Conservation (phyloP, 2,113 vertebrate genomes). For the Ceratotherium simum region DNA sequence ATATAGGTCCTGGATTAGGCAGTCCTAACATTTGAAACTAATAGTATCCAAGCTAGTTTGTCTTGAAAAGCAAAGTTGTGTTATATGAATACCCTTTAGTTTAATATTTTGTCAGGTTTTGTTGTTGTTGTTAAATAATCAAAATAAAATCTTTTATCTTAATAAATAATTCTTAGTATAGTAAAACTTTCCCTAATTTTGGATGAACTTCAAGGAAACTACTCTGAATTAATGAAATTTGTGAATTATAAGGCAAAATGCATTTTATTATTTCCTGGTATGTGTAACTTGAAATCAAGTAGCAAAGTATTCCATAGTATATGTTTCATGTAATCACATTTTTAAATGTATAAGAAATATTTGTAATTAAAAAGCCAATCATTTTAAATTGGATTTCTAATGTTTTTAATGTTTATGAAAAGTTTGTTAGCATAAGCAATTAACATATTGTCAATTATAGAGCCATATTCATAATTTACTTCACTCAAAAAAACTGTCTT, state of each 20-base stretch:
- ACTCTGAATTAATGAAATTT: constrained; percentile 52
- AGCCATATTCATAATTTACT: neutral
- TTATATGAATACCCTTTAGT: constrained; percentile 1
- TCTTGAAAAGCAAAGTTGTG: constrained; percentile 42
- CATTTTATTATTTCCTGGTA: constrained; percentile 35
- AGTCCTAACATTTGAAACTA: constrained; percentile 17
- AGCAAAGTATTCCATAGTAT: neutral
- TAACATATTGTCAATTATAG: neutral
- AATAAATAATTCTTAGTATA: constrained; percentile 10
- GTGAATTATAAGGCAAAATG: constrained; percentile 36
- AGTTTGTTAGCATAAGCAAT: constrained; percentile 16
- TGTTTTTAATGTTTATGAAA: constrained; percentile 47
- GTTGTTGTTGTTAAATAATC: constrained; percentile 44
- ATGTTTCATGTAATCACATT: constrained; percentile 19
- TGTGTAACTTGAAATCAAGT: constrained; percentile 43
- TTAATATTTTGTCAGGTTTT: constrained; percentile 29
- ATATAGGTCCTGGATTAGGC: neutral
- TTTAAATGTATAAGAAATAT: constrained; percentile 54
- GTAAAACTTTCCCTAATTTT: constrained; percentile 31
- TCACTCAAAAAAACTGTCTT: constrained; percentile 31
- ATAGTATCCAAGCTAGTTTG: constrained; percentile 45
- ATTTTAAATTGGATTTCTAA: constrained; percentile 40
- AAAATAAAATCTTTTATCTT: constrained; percentile 47
- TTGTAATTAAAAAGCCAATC: neutral
- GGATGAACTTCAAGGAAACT: neutral